Evolutionary conservation across 1,140 invertebrate species (phyloP).

Genomic region (Mactra quadrangularis): DNA sequence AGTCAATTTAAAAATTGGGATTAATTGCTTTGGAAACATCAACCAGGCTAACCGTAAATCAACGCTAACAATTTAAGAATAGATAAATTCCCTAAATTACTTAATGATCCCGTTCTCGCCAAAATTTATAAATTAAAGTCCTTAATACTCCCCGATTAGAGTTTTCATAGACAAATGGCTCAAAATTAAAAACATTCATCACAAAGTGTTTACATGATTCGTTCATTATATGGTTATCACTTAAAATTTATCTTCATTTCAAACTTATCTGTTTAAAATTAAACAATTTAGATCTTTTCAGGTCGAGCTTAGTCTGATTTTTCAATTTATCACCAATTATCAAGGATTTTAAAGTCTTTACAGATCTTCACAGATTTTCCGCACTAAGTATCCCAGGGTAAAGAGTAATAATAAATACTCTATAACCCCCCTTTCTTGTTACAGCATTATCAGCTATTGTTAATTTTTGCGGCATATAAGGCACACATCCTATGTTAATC

Average conservation of each 20-base stretch:
- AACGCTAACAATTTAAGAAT: neutral
- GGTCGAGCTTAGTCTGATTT: slow-evolving; percentile 61
- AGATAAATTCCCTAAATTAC: slow-evolving; percentile 9
- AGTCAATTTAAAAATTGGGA: neutral
- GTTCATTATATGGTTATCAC: slow-evolving; percentile 60
- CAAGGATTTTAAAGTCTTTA: slow-evolving; percentile 44
- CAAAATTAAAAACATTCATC: slow-evolving; percentile 66
- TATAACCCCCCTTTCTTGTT: slow-evolving; percentile 33
- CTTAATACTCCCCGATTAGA: slow-evolving; percentile 54
- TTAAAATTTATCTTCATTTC: slow-evolving; percentile 65
- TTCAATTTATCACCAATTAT: slow-evolving; percentile 66
- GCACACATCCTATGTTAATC: slow-evolving; percentile 31
- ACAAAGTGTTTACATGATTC: slow-evolving; percentile 60
- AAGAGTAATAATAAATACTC: slow-evolving; percentile 33
- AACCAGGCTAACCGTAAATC: slow-evolving; percentile 4
- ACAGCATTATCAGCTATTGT: slow-evolving; percentile 43
- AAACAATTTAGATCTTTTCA: slow-evolving; percentile 65
- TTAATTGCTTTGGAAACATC: slow-evolving; percentile 18
- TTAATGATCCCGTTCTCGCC: slow-evolving; percentile 29
- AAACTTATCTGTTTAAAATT: slow-evolving; percentile 64
- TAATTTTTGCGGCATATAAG: slow-evolving; percentile 28
- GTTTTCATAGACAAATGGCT: slow-evolving; percentile 57
- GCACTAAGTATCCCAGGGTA: slow-evolving; percentile 19
- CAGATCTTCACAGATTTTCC: slow-evolving; percentile 37
- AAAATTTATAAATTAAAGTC: slow-evolving; percentile 62